phyloP scores from a whole-genome alignment of 2,797 vertebrate genomes.

The Ctenopoma kingsleyae region DNA sequence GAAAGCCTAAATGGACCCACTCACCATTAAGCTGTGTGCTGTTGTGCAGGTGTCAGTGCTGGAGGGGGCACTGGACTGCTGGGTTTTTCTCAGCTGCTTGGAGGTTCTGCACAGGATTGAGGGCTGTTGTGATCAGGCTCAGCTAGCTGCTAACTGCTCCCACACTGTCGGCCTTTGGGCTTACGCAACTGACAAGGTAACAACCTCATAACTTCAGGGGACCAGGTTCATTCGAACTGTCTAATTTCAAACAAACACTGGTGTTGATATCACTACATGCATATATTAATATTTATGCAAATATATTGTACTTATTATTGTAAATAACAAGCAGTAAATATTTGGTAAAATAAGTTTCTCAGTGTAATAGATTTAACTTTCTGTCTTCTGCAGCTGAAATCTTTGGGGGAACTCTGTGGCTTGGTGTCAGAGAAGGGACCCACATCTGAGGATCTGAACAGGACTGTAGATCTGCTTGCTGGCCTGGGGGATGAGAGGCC shows the following conservation, averaged over 20 bases:
- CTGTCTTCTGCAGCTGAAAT: conserved; percentile 86
- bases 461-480: conserved; percentile 95
- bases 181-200: conserved; percentile 97
- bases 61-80: conserved; percentile 95
- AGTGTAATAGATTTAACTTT: not conserved
- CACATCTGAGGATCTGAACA: conserved; percentile 94
- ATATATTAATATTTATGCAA: no score
- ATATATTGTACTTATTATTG: no score
- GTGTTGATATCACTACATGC: not conserved
- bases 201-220: not conserved
- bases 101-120: conserved; percentile 98
- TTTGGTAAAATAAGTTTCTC: not conserved
- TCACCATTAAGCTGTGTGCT: not conserved
- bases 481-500: conserved; percentile 94
- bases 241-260: not conserved
- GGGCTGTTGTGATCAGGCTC: conserved; percentile 92
- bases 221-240: not conserved
- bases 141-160: conserved; percentile 93
- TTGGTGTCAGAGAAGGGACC: conserved; percentile 93
- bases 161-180: conserved; percentile 97
- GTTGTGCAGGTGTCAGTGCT: conserved; percentile 90
- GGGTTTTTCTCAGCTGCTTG: conserved; percentile 98
- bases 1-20: not conserved
- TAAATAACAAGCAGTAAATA: not conserved
- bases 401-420: conserved; percentile 94